Conservation (phyloP, 37 sponge, comb jelly and placozoan genomes). For the Beroe forskalii region DNA sequence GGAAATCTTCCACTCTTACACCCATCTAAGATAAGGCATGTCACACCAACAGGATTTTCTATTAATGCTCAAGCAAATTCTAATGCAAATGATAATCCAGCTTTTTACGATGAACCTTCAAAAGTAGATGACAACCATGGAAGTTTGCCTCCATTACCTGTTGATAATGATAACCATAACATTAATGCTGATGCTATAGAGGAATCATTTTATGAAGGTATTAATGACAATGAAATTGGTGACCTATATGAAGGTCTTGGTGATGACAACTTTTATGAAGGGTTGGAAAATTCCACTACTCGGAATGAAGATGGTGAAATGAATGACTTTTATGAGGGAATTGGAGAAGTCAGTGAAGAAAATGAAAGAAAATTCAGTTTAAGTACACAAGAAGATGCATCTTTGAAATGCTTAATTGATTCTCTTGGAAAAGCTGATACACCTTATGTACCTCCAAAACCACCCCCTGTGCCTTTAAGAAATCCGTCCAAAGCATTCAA, state of each 20-base stretch:
- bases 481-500: constrained; percentile 22
- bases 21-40: not conserved
- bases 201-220: constrained; percentile 38
- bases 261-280: constrained; percentile 49
- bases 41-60: not conserved
- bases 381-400: not conserved
- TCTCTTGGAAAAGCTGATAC: constrained; percentile 10
- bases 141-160: constrained; percentile 3
- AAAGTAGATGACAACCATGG: not conserved
- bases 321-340: constrained; percentile 49
- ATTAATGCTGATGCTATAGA: not conserved
- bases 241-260: constrained; percentile 10
- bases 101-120: not conserved
- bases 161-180: not conserved
- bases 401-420: not conserved
- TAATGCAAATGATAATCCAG: not conserved
- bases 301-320: not conserved
- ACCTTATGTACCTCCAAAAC: constrained; percentile 31
- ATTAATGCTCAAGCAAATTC: not conserved
- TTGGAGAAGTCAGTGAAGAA: not conserved
- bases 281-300: not conserved
- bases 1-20: not conserved
- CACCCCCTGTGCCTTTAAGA: constrained; percentile 39
- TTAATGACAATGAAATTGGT: constrained; percentile 20
- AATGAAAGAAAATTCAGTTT: not conserved